phyloP scores from a whole-genome alignment of 2,888 invertebrate species.

The Amiota minor region DNA sequence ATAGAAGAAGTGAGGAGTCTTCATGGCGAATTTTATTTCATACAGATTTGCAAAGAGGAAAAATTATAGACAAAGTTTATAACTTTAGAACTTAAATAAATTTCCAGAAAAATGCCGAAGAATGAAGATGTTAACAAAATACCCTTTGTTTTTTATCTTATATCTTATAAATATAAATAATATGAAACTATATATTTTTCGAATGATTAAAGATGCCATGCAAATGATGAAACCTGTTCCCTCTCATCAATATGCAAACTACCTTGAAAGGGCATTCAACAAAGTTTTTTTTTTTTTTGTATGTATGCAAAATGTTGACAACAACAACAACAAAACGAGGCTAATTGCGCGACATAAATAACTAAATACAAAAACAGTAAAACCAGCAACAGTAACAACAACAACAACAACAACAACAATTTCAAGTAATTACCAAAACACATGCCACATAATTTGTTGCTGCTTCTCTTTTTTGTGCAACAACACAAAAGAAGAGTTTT shows the following conservation, averaged over 20 bases:
- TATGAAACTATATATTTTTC: no score
- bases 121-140: no score
- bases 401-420: conserved; percentile 31
- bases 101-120: no score
- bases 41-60: no score
- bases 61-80: no score
- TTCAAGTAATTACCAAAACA: conserved; percentile 58
- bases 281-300: no score
- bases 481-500: conserved; percentile 23
- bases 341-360: conserved; percentile 53
- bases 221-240: background rate
- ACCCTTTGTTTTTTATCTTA: no score
- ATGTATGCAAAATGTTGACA: background rate
- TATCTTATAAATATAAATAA: no score
- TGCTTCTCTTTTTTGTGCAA: conserved; percentile 59
- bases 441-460: conserved; percentile 64
- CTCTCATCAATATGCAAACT: conserved; percentile 3
- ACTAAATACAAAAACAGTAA: background rate
- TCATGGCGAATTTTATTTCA: no score
- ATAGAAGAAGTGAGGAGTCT: no score
- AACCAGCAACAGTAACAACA: conserved; percentile 34
- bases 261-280: conserved; percentile 27
- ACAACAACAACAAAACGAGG: conserved; percentile 41
- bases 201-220: no score
- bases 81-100: no score